Conservation (phyloP, 64 coral and sea anemone genomes). For the Cladopsammia gracilis region DNA sequence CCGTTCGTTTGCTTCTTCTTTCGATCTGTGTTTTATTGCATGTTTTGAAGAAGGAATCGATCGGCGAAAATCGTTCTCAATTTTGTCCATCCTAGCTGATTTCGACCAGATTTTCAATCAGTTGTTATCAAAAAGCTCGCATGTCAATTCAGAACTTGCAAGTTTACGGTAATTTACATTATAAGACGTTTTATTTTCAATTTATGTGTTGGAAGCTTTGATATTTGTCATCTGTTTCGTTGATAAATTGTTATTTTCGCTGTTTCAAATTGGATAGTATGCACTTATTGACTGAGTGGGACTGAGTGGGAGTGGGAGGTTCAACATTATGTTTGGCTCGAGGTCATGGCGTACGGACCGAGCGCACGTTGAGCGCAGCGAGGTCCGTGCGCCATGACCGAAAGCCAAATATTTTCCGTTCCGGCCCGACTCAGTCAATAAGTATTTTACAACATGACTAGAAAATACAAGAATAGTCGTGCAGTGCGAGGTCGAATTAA, state of each 20-base stretch:
- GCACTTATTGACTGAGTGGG: too few species aligned
- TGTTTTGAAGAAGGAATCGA: too few species aligned
- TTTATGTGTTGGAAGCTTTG: neutral
- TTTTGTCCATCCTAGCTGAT: neutral
- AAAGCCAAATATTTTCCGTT: too few species aligned
- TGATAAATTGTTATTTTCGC: neutral
- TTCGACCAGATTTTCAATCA: neutral
- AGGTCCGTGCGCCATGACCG: too few species aligned
- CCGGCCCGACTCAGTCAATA: too few species aligned
- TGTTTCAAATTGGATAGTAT: conserved; percentile 4
- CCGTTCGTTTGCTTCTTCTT: neutral
- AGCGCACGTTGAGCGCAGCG: too few species aligned
- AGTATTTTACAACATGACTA: too few species aligned
- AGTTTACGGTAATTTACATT: conserved; percentile 66
- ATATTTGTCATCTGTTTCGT: neutral
- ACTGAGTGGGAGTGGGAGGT: too few species aligned
- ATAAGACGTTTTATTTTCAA: neutral
- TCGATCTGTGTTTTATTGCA: neutral
- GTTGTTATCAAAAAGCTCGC: conserved; percentile 74
- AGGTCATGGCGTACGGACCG: too few species aligned
- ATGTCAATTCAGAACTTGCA: conserved; percentile 98
- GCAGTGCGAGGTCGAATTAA: too few species aligned
- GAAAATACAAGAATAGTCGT: too few species aligned
- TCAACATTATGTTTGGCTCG: too few species aligned
- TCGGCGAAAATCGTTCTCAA: neutral